Evolutionary conservation across 2,797 vertebrate genomes (phyloP).

Genomic region (Bovichtus diacanthus): DNA sequence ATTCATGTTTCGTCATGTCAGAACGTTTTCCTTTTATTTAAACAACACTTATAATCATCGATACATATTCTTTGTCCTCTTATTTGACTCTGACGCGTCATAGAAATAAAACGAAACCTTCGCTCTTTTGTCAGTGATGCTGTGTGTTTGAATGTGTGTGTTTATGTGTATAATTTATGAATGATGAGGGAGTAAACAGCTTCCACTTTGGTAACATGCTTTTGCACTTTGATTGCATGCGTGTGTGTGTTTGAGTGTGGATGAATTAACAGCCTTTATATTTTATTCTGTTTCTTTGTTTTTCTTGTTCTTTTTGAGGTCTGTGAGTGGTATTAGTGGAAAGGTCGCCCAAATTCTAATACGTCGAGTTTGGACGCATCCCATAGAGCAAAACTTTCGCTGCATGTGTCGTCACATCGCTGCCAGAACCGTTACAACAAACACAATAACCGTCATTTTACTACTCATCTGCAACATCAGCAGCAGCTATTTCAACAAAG

Average conservation of each 20-base stretch:
- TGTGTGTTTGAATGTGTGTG: conserved; percentile 19
- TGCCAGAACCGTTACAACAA: not conserved
- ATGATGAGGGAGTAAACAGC: conserved; percentile 63
- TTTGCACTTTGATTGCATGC: conserved; percentile 67
- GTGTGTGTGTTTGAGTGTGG: conserved; percentile 18
- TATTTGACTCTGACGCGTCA: not conserved
- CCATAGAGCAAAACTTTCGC: not conserved
- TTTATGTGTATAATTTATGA: conserved; percentile 67
- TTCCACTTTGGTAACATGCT: conserved; percentile 63
- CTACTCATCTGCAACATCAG: not conserved
- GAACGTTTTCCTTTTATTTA: not conserved
- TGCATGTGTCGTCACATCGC: not conserved
- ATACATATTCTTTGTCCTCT: not conserved
- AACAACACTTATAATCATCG: not conserved
- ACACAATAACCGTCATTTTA: conserved; percentile 1
- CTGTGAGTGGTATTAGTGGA: not conserved
- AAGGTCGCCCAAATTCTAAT: not conserved
- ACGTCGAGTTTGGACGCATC: not conserved
- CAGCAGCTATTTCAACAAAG: not conserved
- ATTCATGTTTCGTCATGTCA: not conserved
- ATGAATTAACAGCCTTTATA: conserved; percentile 32
- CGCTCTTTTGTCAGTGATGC: not conserved
- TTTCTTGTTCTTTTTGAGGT: not conserved
- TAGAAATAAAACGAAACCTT: not conserved
- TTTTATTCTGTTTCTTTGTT: not conserved